phyloP scores from a whole-genome alignment of 2,113 vertebrate species.

The Aptenodytes patagonicus region DNA sequence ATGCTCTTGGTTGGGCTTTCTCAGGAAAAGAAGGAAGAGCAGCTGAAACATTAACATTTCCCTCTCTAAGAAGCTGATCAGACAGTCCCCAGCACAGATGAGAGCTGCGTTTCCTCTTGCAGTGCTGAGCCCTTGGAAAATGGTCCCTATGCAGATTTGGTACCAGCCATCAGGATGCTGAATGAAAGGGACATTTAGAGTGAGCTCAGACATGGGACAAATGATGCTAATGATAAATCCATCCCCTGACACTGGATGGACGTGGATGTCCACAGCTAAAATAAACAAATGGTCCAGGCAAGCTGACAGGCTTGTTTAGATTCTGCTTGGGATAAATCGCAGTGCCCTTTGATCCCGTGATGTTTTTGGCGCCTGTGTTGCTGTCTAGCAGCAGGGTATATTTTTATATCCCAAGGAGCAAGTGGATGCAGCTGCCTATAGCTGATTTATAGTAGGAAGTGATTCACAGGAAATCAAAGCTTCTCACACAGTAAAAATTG shows the following conservation, averaged over 20 bases:
- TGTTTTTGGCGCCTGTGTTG: constrained; percentile 74
- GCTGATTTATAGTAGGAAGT: constrained; percentile 77
- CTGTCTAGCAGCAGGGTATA: constrained; percentile 69
- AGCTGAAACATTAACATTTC: neutral
- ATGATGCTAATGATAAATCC: constrained; percentile 32
- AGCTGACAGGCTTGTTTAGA: constrained; percentile 63
- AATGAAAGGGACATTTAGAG: constrained; percentile 35
- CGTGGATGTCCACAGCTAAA: constrained; percentile 65
- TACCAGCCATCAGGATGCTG: neutral
- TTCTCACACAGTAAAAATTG: constrained; percentile 44
- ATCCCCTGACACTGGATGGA: constrained; percentile 16
- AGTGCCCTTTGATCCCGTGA: constrained; percentile 70
- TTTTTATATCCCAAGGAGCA: constrained; percentile 61
- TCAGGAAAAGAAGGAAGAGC: neutral
- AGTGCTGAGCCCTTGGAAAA: neutral
- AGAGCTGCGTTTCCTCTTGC: neutral
- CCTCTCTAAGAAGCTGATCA: neutral
- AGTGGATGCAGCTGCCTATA: constrained; percentile 69
- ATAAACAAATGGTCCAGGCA: constrained; percentile 66
- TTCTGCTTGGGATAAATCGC: constrained; percentile 55
- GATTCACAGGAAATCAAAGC: constrained; percentile 58
- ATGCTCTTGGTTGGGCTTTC: neutral
- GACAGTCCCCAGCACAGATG: neutral
- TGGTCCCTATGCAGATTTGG: neutral
- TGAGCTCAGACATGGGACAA: neutral